Evolutionary conservation across 2,113 vertebrate species (phyloP).

Genomic region (Notothenia coriiceps): DNA sequence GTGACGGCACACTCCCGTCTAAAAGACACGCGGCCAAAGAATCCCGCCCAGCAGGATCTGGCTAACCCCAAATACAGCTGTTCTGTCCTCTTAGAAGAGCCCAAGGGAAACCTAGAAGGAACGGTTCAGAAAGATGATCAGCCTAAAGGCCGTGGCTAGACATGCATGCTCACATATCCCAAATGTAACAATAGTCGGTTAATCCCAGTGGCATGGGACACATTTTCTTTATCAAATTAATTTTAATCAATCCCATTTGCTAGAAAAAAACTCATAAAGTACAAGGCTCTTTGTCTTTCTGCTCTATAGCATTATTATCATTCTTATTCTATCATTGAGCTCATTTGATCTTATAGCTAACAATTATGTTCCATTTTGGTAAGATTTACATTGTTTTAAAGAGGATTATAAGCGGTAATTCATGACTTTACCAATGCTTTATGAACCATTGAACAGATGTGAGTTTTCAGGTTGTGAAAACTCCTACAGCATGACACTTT

Average conservation of each 20-base stretch:
- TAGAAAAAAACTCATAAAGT: not conserved
- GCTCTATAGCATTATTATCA: not conserved
- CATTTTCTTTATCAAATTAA: not conserved
- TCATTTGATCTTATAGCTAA: not conserved
- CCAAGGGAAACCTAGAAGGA: constrained; percentile 1
- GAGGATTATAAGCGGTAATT: not conserved
- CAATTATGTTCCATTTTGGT: not conserved
- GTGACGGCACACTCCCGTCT: constrained; percentile 22
- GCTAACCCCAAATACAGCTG: constrained; percentile 43
- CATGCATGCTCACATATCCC: not conserved
- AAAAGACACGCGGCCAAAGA: constrained; percentile 17
- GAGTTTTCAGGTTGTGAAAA: not conserved
- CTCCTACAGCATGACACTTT: not conserved
- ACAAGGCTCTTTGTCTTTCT: not conserved
- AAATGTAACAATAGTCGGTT: not conserved
- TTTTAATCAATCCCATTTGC: constrained; percentile 5
- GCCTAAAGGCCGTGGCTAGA: not conserved
- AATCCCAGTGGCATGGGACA: not conserved
- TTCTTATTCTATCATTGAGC: not conserved
- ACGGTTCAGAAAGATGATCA: constrained; percentile 12
- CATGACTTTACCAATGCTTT: not conserved
- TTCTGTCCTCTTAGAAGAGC: not conserved
- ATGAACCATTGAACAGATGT: not conserved
- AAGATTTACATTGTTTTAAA: not conserved
- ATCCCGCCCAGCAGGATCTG: constrained; percentile 40